Evolutionary conservation across 2,888 invertebrate genomes (phyloP).

Genomic region (Neoitamus cyanurus): DNA sequence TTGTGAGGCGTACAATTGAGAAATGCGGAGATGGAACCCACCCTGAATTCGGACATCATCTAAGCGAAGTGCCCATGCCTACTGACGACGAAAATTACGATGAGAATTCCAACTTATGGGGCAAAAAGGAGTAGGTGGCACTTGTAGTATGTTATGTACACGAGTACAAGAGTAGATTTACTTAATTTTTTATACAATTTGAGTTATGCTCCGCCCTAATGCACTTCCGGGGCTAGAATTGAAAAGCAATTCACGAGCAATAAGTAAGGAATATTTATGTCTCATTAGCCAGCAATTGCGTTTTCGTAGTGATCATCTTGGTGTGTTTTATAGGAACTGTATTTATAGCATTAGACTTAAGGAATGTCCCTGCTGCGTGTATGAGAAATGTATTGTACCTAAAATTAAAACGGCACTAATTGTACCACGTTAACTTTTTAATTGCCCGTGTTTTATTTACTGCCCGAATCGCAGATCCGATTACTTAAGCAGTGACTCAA

Average conservation of each 20-base stretch:
- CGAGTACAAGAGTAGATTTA: neutral
- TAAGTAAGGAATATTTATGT: constrained; percentile 1
- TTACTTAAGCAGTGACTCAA: neutral
- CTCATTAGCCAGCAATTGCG: neutral
- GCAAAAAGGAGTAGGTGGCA: neutral
- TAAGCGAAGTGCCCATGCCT: constrained; percentile 52
- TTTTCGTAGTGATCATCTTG: constrained; percentile 17
- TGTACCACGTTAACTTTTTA: neutral
- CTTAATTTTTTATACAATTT: neutral
- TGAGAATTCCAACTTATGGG: constrained; percentile 26
- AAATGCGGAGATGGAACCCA: constrained; percentile 66
- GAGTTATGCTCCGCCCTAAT: neutral
- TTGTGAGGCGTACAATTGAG: constrained; percentile 71
- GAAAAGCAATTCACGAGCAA: neutral
- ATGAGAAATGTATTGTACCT: neutral
- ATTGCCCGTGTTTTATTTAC: neutral
- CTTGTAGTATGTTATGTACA: neutral
- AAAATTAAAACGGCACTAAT: neutral
- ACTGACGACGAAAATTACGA: constrained; percentile 43
- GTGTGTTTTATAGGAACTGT: constrained; percentile 13
- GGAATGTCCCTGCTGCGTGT: neutral
- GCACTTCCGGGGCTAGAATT: neutral
- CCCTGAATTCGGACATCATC: constrained; percentile 54
- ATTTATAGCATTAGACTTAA: constrained; percentile 29
- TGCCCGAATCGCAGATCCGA: neutral